Evolutionary conservation across 2,888 invertebrate species (phyloP), one percentile per base, ranked within the genome.

Genomic region (Syrphus vitripennis): DNA sequence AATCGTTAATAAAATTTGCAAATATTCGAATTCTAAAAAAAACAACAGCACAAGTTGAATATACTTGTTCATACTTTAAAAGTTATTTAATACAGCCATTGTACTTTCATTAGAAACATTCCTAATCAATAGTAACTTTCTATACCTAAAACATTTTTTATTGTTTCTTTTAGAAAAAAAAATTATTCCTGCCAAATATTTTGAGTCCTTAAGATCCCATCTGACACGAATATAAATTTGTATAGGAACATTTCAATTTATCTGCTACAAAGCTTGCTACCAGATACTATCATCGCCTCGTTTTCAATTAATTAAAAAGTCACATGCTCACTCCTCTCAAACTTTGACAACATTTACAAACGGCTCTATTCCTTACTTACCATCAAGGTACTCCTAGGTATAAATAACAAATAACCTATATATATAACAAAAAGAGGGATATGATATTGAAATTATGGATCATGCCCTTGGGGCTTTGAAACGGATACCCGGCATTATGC

Each of bases 381-480:
- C 6, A 14, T 6, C 14, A 6, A 31, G 7, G 3, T 34, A 53
- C 0, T 0, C 0, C 6, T 12, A 19, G 4, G 31, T 31, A 57
- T 31, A n/a, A n/a, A n/a, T n/a, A n/a, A n/a, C 31, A 57, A 9
- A 55, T 10, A 21, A 31, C 45, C 24, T 16, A 24, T 6, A 34
- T 34, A 34, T n/a, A n/a, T n/a, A n/a, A n/a, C n/a, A n/a, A n/a
- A 74, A 69, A 61, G 48, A 48, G 57, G n/a, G 74, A 82, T 74
- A 74, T 42, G 57, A 74, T 71, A 77, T 77, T 72, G 72, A 82
- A 82, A 82, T 86, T 86, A 86, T 77, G 77, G 82, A 86, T 86
- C 82, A 86, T 82, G 77, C 86, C 86, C 86, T 81, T 77, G 86
- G 74, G 86, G 77, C 57, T 72, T 48, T 31, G 82, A 37, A 72